Evolutionary conservation across 2,888 invertebrate species (phyloP).

Genomic region (Suillia variegata): DNA sequence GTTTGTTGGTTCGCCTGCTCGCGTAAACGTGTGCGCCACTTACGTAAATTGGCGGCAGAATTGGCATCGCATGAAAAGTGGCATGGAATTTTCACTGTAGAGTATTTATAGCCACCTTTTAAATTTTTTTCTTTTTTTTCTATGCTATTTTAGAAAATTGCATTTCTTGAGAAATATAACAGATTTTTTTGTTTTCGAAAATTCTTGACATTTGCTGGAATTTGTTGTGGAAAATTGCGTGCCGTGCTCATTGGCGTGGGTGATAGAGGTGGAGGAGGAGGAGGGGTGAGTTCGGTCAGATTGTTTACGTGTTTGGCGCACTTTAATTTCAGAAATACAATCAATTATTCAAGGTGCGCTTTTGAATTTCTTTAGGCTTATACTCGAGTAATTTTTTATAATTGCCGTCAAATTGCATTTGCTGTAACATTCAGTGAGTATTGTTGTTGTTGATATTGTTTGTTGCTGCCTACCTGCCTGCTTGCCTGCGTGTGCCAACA

Average conservation of each 20-base stretch:
- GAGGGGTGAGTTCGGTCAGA: not conserved
- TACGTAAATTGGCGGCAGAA: constrained; percentile 7
- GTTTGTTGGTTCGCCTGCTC: not conserved
- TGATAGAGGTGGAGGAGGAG: not conserved
- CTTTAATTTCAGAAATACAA: not conserved
- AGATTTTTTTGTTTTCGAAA: not conserved
- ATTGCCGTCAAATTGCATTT: not conserved
- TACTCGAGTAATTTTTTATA: not conserved
- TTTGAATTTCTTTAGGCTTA: not conserved
- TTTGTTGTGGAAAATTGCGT: not conserved
- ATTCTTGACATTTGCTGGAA: constrained; percentile 1
- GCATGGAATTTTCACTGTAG: not conserved
- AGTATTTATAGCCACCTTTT: too few relatives aligned
- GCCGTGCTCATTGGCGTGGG: not conserved
- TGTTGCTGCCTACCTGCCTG: too few relatives aligned
- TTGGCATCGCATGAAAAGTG: not conserved
- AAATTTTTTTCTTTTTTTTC: not conserved
- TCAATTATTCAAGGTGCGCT: not conserved
- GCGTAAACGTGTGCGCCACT: not conserved
- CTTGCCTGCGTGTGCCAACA: too few relatives aligned
- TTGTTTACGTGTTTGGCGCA: not conserved
- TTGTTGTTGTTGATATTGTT: too few relatives aligned
- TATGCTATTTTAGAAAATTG: constrained; percentile 10
- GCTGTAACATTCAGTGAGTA: not conserved
- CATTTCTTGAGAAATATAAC: constrained; percentile 17